A percentile compares a stretch with the other conserved stretches of the same genome.
Evolutionary conservation across 2,888 invertebrate genomes (phyloP).

Genomic region (Cyclophora albipunctata): DNA sequence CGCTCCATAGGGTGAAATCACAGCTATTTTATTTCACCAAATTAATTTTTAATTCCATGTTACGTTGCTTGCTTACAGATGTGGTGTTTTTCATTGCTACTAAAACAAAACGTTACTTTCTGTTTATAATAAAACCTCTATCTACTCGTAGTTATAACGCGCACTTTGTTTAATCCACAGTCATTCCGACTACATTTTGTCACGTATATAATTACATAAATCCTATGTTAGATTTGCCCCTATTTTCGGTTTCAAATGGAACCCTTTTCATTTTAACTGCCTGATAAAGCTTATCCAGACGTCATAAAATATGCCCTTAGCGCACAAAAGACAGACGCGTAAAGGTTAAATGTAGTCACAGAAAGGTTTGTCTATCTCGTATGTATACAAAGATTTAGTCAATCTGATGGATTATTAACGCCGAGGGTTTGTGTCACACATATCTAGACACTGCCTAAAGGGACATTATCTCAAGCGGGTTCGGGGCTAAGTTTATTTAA

Average conservation of each 20-base stretch:
- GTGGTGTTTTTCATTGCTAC: slow-evolving; percentile 7
- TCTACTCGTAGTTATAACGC: background rate
- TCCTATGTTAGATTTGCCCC: slow-evolving; percentile 18
- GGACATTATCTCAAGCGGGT: slow-evolving; percentile 27
- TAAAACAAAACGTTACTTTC: slow-evolving; percentile 25
- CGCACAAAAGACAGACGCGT: slow-evolving; percentile 27
- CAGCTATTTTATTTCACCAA: slow-evolving; percentile 53
- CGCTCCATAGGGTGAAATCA: slow-evolving; percentile 45
- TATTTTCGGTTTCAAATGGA: slow-evolving; percentile 28
- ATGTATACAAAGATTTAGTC: slow-evolving; percentile 47
- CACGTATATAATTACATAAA: slow-evolving; percentile 28
- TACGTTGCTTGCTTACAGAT: slow-evolving; percentile 23
- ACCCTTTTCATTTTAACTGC: slow-evolving; percentile 35
- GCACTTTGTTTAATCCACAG: too few relatives aligned
- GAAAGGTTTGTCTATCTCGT: slow-evolving; percentile 27
- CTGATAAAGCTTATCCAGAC: slow-evolving; percentile 37
- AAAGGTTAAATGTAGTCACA: slow-evolving; percentile 19
- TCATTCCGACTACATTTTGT: too few relatives aligned
- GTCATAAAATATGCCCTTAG: slow-evolving; percentile 34
- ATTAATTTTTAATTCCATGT: slow-evolving; percentile 52
- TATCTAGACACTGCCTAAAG: slow-evolving; percentile 31
- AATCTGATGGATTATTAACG: slow-evolving; percentile 59
- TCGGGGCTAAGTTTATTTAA: slow-evolving; percentile 49
- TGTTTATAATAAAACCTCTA: slow-evolving; percentile 9
- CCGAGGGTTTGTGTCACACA: slow-evolving; percentile 38